Base-by-base conservation (phyloP, 2,888 invertebrate genomes). In the Furcula furcula region DNA sequence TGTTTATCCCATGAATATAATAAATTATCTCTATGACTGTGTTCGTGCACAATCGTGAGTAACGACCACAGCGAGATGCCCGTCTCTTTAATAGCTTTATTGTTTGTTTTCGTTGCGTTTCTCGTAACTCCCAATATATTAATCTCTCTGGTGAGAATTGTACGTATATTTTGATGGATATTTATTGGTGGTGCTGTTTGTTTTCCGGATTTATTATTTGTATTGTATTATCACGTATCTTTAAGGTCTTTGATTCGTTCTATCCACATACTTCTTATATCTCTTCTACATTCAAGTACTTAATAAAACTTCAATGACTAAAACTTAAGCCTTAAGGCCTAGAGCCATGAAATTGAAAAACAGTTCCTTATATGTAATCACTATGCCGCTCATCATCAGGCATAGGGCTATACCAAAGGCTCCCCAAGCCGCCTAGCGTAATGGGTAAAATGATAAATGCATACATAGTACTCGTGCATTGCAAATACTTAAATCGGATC, bases 1-100 rank as follows among this genome's bases (percentile, higher is more conserved):
- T 40, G 31, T 47, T 40, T 47, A 37, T 35, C 33, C 31, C 26
- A n/a, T 20, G 13, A 26, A 21, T 1, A 25, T 38, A 33, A 56
- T 60, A 46, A 49, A 56, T 60, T 29, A 40, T 38, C 40, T 46
- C 34, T 38, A 34, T 36, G 31, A 34, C 32, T 29, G 29, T 34
- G 36, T 31, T 27, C 29, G 32, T n/a, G n/a, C n/a, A n/a, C 37
- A 27, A 31, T 37, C 42, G 32, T 55, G 43, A 54, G 50, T 49
- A 58, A 46, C 42, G 12, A 31, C 11, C 23, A 30, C 25, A n/a
- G 27, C 15, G 10, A 9, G n/a, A 27, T 3, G 7, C 10, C 18
- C 36, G 13, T 42, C 28, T 23, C 23, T 27, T 29, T 50, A 35
- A 50, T 41, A 42, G 43, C 36, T 48, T 41, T 32, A 48, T 50